Evolutionary conservation across 2,113 vertebrate genomes (phyloP).

Genomic region (Gnathonemus longibarbis): DNA sequence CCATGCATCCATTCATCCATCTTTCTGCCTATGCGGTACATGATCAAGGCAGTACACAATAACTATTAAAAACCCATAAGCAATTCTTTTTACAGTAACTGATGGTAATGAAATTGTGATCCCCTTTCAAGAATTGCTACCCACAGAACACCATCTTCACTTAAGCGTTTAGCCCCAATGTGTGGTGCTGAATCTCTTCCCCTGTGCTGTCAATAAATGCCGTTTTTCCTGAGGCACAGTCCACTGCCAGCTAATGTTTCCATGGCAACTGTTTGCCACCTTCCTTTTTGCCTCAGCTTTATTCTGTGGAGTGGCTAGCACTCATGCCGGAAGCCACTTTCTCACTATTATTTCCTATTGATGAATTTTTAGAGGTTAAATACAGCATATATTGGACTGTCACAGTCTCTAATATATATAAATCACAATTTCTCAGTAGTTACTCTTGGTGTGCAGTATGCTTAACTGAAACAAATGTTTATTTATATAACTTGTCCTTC

Average conservation of each 20-base stretch:
- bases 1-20: background rate
- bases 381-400: background rate
- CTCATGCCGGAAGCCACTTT: background rate
- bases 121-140: background rate
- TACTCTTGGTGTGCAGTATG: background rate
- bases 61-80: background rate
- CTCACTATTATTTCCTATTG: background rate
- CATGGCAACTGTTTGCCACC: background rate
- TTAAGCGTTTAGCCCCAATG: background rate
- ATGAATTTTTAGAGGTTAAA: background rate
- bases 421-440: background rate
- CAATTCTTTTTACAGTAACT: background rate
- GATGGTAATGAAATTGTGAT: background rate
- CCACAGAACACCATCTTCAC: background rate
- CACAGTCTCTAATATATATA: background rate
- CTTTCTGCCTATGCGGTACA: background rate
- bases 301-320: background rate
- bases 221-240: background rate
- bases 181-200: background rate
- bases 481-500: background rate
- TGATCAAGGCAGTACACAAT: background rate
- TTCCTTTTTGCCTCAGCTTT: background rate
- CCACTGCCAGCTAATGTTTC: constrained; percentile 5
- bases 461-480: background rate
- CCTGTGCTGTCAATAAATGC: background rate